phyloP scores from a whole-genome alignment of 2,888 invertebrate species.

The Alcis repandata region DNA sequence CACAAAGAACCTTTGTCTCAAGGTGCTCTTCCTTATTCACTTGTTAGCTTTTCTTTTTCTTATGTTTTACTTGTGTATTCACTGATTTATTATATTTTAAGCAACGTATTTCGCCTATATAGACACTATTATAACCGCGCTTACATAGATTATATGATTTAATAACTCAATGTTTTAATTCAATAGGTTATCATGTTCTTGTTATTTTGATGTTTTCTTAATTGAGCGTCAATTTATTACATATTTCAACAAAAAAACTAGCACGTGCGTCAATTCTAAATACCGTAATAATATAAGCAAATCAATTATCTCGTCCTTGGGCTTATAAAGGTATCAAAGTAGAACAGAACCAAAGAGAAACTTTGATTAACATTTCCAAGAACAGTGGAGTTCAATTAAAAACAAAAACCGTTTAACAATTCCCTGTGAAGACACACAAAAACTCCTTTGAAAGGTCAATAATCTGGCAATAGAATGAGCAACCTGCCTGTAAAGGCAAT shows the following conservation, averaged over 20 bases:
- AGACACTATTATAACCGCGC: background rate
- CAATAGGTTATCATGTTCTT: too few species aligned
- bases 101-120: background rate
- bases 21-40: slow-evolving; percentile 50
- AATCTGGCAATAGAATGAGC: slow-evolving; percentile 72
- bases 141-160: too few species aligned
- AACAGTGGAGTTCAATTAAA: slow-evolving; percentile 62
- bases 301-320: slow-evolving; percentile 5
- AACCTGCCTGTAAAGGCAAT: slow-evolving; percentile 79
- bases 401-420: slow-evolving; percentile 75
- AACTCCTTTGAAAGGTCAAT: slow-evolving; percentile 75
- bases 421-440: slow-evolving; percentile 77
- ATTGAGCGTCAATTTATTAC: too few species aligned
- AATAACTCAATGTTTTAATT: too few species aligned
- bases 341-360: slow-evolving; percentile 27
- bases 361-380: slow-evolving; percentile 44
- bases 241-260: too few species aligned
- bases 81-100: slow-evolving; percentile 23
- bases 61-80: slow-evolving; percentile 34
- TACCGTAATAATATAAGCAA: too few species aligned
- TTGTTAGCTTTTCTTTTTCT: slow-evolving; percentile 54
- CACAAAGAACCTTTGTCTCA: slow-evolving; percentile 59
- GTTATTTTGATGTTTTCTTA: too few species aligned
- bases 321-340: slow-evolving; percentile 37
- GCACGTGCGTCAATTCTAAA: too few species aligned